Conservation (phyloP, 2,888 invertebrate species). For the Scaptomyza parva region DNA sequence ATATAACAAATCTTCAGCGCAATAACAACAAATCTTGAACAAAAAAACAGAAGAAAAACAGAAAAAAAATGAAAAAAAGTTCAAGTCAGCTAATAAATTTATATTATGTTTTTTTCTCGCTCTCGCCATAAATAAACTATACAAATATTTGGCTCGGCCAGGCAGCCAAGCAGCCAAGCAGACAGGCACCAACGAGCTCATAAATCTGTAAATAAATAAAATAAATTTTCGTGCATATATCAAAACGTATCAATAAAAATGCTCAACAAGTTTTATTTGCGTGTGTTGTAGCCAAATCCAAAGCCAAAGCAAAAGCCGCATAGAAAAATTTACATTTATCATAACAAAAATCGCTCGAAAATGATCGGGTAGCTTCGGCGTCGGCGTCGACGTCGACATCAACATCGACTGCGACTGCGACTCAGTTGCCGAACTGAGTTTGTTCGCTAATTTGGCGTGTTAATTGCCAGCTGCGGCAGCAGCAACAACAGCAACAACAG, state of each 20-base stretch:
- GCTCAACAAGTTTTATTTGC: constrained; percentile 76
- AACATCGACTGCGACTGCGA: constrained; percentile 1
- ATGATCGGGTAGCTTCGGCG: constrained; percentile 37
- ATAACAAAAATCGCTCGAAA: constrained; percentile 43
- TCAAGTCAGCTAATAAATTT: constrained; percentile 74
- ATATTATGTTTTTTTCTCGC: constrained; percentile 39
- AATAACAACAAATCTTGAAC: constrained; percentile 34
- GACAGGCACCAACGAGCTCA: constrained; percentile 67
- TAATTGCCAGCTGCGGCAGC: constrained; percentile 65
- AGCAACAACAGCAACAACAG: no score
- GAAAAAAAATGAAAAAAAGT: constrained; percentile 39
- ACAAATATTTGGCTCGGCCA: constrained; percentile 69
- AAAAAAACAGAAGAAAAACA: background rate
- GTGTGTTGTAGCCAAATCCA: constrained; percentile 15
- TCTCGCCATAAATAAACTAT: constrained; percentile 71
- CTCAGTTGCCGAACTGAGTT: constrained; percentile 28
- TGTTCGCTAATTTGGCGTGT: constrained; percentile 77
- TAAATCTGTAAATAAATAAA: constrained; percentile 78
- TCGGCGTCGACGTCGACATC: constrained; percentile 3
- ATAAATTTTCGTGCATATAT: constrained; percentile 75
- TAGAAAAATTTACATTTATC: constrained; percentile 66
- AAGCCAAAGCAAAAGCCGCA: constrained; percentile 33
- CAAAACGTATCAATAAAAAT: constrained; percentile 79
- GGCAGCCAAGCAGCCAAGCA: constrained; percentile 58
- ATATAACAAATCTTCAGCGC: constrained; percentile 50